Evolutionary conservation across 2,113 vertebrate species (phyloP), one percentile per base, ranked within the genome.

Genomic region (Chionis minor): DNA sequence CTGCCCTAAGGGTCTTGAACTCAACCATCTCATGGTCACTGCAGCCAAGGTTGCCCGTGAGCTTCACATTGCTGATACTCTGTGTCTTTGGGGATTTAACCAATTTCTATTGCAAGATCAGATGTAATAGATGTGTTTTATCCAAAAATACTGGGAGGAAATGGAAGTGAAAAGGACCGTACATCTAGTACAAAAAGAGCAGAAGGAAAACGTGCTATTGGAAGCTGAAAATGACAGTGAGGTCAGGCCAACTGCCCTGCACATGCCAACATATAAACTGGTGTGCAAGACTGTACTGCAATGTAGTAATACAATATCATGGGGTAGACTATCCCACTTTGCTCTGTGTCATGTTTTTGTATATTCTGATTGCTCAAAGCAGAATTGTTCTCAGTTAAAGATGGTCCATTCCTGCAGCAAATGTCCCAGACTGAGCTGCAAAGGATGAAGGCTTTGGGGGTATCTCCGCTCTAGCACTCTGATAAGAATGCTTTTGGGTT

Each of bases 391-490:
- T 38, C 11, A 20, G 4, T 12, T 33, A 54, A 17, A 56, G 33
- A 58, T 9, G 24, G 49, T 38, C 6, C 9, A 21, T 16, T 73
- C 18, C 55, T 20, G 11, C 18, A 61, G 12, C 23, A 83, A 80
- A 38, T 0, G 0, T 56, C 26, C 22, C 54, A 67, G 33, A 69
- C 2, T n/a, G 9, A 65, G 9, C 32, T 73, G 26, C 0, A 3
- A 80, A 77, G 15, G 21, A 14, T 10, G 32, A 89, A 77, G 9
- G 5, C 12, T 71, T 14, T 88, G 42, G 14, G n/a, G 11, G 1
- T 40, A 28, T 70, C 55, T 77, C 14, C 21, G 14, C 17, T 74
- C 18, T 45, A 47, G 45, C 1, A 3, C 5, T 32, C 33, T 38
- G 4, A 3, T 83, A 72, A 56, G 28, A 55, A 80, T 52, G 2